These are phyloP conservation scores for Silurus meridionalis DNA, from an alignment of 2,113 vertebrate genomes.

Conservation along the genomic window DNA sequence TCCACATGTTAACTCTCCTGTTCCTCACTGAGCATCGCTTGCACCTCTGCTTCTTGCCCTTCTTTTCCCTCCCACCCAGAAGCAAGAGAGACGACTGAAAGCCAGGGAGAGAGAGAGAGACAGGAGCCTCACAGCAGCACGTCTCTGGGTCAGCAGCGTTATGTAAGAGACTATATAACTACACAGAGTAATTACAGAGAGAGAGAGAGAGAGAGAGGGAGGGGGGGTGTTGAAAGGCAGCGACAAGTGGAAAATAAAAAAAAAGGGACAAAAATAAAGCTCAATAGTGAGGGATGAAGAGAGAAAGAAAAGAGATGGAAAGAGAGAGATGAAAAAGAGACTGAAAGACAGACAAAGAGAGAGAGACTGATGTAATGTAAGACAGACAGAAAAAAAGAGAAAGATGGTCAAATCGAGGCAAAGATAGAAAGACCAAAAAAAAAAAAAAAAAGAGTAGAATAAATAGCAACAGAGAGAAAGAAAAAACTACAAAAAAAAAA, in stretches of 20 bases:
- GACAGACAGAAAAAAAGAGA: neutral
- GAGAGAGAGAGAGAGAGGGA: neutral
- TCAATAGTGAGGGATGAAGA: neutral
- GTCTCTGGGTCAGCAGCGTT: constrained; percentile 16
- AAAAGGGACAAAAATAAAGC: neutral
- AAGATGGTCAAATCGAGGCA: neutral
- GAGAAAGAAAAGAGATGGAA: neutral
- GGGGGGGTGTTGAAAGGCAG: neutral
- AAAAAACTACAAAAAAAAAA: too few species aligned
- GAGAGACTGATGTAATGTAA: neutral
- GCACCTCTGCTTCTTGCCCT: neutral
- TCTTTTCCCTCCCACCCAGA: neutral
- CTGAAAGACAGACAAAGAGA: accelerated
- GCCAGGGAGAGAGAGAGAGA: neutral
- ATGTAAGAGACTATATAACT: constrained; percentile 22
- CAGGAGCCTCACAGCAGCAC: neutral
- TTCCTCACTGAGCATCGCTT: neutral
- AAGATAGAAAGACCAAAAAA: neutral
- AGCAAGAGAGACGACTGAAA: neutral
- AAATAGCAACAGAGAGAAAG: neutral
- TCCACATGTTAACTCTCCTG: neutral
- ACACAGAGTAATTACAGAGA: constrained; percentile 18
- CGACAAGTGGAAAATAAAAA: neutral
- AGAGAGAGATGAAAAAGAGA: neutral
- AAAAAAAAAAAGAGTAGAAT: neutral